These are phyloP conservation scores for Suricata suricatta DNA, from an alignment of 2,113 vertebrate genomes.

Conservation along the genomic window DNA sequence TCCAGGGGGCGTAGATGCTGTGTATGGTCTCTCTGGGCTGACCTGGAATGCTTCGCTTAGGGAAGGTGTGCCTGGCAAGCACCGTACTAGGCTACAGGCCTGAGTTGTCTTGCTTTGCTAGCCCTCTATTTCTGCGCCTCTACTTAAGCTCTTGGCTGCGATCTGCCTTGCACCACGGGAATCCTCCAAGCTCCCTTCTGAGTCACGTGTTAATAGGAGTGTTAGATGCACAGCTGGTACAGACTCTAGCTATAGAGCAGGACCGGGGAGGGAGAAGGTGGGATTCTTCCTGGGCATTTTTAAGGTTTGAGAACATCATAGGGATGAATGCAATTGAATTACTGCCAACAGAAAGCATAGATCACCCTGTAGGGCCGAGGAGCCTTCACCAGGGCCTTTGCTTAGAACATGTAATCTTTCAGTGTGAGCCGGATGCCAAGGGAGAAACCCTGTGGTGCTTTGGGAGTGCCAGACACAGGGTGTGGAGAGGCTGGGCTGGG, in stretches of 20 bases:
- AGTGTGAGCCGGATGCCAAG: not conserved
- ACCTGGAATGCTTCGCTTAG: conserved; percentile 56
- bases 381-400: not conserved
- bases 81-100: conserved; percentile 35
- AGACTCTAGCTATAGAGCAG: not conserved
- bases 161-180: conserved; percentile 4
- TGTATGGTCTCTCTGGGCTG: conserved; percentile 41
- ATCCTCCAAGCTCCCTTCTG: conserved; percentile 48
- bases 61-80: conserved; percentile 5
- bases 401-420: not conserved
- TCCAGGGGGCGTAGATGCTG: not conserved
- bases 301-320: not conserved
- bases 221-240: not conserved
- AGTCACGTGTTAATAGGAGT: not conserved
- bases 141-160: not conserved
- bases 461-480: not conserved
- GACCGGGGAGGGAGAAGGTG: not conserved
- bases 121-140: not conserved
- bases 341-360: not conserved
- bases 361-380: not conserved
- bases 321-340: not conserved
- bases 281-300: conserved; percentile 4
- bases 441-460: not conserved
- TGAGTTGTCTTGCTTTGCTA: conserved; percentile 51
- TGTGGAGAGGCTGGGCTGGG: not conserved